Conservation (phyloP, 1,140 invertebrate genomes). For the Euglossa dilemma region DNA sequence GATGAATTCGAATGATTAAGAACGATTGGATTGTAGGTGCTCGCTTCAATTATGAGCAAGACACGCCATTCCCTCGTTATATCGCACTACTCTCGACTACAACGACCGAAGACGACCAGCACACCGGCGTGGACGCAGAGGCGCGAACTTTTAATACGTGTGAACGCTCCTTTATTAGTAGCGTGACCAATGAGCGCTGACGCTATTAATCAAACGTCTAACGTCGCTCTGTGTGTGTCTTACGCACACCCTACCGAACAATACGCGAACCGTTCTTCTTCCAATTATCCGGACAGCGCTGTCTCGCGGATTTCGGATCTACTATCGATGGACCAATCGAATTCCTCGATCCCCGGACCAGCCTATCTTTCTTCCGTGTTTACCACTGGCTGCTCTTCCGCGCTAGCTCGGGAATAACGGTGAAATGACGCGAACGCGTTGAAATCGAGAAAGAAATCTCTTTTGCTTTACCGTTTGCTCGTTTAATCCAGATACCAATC, state of each 20-base stretch:
- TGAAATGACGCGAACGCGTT: conserved; percentile 20
- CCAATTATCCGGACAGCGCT: conserved; percentile 13
- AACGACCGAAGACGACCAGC: conserved; percentile 41
- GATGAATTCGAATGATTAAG: conserved; percentile 81
- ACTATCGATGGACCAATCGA: background rate
- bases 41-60: conserved; percentile 78
- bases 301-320: background rate
- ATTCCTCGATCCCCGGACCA: background rate
- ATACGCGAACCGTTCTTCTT: conserved; percentile 24
- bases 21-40: conserved; percentile 80
- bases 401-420: background rate
- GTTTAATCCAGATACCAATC: conserved; percentile 57
- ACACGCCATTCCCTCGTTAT: conserved; percentile 82
- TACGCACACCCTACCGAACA: conserved; percentile 5
- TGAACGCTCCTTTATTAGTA: conserved; percentile 82
- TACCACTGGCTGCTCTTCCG: background rate
- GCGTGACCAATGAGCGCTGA: conserved; percentile 81
- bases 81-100: conserved; percentile 65
- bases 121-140: conserved; percentile 65
- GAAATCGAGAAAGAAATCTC: conserved; percentile 45
- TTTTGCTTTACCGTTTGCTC: conserved; percentile 32
- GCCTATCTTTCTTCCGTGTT: background rate
- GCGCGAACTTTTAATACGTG: conserved; percentile 78
- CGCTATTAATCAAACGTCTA: conserved; percentile 81
- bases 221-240: conserved; percentile 53